Percentiles rank a stretch among this genome's conserved stretches.
phyloP scores from a whole-genome alignment of 1,140 invertebrate species.

The Dolichoris vasculosae region DNA sequence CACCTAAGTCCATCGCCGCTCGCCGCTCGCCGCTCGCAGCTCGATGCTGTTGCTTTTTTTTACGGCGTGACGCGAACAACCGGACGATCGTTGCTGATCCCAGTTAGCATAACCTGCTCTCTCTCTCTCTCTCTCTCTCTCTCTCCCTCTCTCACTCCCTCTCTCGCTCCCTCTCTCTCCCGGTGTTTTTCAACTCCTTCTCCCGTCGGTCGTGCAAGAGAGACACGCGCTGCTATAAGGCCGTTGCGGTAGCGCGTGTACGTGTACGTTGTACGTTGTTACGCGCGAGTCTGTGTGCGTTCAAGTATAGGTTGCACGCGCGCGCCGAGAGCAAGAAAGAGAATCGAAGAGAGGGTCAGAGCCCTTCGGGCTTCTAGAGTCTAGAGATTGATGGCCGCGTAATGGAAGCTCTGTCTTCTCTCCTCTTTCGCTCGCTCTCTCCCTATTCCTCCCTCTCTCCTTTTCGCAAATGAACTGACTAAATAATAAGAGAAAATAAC shows the following conservation, averaged over 20 bases:
- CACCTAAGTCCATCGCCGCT: not conserved
- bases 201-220: not conserved
- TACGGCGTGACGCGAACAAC: slow-evolving; percentile 8
- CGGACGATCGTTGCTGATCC: slow-evolving; percentile 54
- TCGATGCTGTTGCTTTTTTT: slow-evolving; percentile 9
- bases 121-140: slow-evolving; percentile 53
- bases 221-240: not conserved
- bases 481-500: slow-evolving; percentile 46
- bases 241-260: not conserved
- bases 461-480: slow-evolving; percentile 28
- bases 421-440: slow-evolving; percentile 48
- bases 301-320: too few relatives aligned
- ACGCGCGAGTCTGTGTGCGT: not conserved
- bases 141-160: slow-evolving; percentile 29
- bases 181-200: not conserved
- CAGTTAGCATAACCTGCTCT: slow-evolving; percentile 72
- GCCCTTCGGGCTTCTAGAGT: slow-evolving; percentile 35
- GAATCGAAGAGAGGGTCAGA: slow-evolving; percentile 6
- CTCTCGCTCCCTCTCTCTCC: too few relatives aligned
- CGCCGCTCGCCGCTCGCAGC: too few relatives aligned
- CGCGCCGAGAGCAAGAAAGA: not conserved
- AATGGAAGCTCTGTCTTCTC: slow-evolving; percentile 57
- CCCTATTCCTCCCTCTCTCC: slow-evolving; percentile 4
- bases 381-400: slow-evolving; percentile 62
- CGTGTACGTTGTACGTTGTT: too few relatives aligned